A percentile compares a stretch with the other conserved stretches of the same genome.
Conservation (phyloP, 2,113 vertebrate genomes). For the Butorides virescens region DNA sequence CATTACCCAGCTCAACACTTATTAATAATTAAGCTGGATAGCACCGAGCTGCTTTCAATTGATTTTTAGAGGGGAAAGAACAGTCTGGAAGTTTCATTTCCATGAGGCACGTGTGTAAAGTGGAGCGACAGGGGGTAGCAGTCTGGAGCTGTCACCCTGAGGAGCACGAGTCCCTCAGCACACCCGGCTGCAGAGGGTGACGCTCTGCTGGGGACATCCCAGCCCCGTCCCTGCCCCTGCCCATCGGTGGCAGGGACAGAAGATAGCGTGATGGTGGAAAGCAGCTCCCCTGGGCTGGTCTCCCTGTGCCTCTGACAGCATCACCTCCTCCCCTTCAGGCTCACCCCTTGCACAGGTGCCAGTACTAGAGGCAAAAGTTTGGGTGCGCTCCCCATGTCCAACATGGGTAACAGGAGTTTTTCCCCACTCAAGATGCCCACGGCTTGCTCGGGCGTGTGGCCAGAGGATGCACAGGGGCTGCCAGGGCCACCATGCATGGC, state of each 20-base stretch:
- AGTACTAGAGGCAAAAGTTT: background rate
- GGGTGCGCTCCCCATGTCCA: background rate
- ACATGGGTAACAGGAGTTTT: background rate
- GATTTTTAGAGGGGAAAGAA: slow-evolving; percentile 37
- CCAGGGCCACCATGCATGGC: background rate
- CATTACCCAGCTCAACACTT: slow-evolving; percentile 2
- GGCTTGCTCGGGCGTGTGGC: rapidly evolving
- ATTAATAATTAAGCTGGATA: slow-evolving; percentile 60
- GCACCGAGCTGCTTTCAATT: background rate
- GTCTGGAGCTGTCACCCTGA: rapidly evolving
- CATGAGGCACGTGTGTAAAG: background rate
- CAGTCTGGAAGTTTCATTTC: background rate
- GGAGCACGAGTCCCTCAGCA: background rate
- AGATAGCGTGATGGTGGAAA: background rate
- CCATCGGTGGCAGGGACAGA: background rate
- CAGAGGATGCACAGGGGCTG: background rate
- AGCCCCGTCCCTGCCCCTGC: rapidly evolving
- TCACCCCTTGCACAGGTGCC: background rate
- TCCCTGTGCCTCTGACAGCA: background rate
- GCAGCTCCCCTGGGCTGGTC: background rate
- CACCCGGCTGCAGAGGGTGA: background rate
- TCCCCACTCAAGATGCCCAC: background rate
- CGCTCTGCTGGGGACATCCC: no score
- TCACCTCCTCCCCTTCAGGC: background rate
- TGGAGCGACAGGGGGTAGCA: background rate